Conservation (phyloP, 1,140 invertebrate species). For the Berghia stephanieae region DNA sequence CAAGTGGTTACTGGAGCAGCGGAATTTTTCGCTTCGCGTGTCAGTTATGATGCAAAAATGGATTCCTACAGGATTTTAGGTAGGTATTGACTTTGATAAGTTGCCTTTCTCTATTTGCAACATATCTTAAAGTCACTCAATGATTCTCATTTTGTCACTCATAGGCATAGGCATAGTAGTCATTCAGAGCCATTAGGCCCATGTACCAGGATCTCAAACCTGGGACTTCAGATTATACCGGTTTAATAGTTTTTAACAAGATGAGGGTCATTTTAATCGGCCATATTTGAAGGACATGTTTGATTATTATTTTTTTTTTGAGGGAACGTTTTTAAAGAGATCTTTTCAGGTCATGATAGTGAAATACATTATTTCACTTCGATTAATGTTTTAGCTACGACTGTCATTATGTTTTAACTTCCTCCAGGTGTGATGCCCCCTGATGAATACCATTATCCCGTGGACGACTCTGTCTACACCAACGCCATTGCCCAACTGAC, state of each 20-base stretch:
- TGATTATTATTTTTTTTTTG: not conserved
- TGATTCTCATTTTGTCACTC: no score
- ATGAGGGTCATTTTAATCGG: not conserved
- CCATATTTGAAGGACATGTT: not conserved
- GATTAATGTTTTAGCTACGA: not conserved
- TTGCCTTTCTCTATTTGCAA: no score
- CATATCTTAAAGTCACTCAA: no score
- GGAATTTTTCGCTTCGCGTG: constrained; percentile 63
- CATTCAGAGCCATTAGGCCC: no score
- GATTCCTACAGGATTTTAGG: constrained; percentile 51
- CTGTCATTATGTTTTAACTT: no score
- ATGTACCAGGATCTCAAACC: no score
- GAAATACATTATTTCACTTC: no score
- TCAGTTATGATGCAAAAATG: constrained; percentile 37
- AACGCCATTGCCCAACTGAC: constrained; percentile 63
- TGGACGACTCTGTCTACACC: constrained; percentile 67
- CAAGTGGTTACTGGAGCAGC: constrained; percentile 62
- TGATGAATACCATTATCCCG: constrained; percentile 65
- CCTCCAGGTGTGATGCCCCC: constrained; percentile 69
- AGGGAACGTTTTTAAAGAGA: not conserved
- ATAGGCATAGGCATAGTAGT: no score
- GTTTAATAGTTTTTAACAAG: not conserved
- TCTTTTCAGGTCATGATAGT: no score
- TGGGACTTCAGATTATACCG: no score
- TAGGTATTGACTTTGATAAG: constrained; percentile 30